phyloP scores from a whole-genome alignment of 2,888 invertebrate genomes.

The Barypeithes pellucidus region DNA sequence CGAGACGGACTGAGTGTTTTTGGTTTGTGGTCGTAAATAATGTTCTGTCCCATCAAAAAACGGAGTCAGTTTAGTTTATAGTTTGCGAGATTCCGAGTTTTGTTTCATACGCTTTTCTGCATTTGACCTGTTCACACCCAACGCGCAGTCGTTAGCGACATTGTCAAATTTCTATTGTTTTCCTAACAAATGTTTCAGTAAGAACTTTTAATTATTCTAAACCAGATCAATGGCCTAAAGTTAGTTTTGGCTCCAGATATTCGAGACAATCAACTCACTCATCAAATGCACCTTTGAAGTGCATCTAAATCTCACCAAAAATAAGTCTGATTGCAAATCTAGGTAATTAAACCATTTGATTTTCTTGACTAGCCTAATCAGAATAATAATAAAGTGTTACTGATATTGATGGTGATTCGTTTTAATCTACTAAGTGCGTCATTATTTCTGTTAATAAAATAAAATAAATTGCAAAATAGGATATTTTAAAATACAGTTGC shows the following conservation, averaged over 20 bases:
- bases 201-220: background rate
- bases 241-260: too few relatives aligned
- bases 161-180: slow-evolving; percentile 34
- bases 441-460: too few relatives aligned
- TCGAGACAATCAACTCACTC: too few relatives aligned
- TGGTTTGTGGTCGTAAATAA: slow-evolving; percentile 28
- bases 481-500: background rate
- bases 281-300: too few relatives aligned
- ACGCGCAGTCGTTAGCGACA: slow-evolving; percentile 60
- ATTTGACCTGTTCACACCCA: slow-evolving; percentile 62
- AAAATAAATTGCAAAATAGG: background rate
- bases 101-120: slow-evolving; percentile 69
- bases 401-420: too few relatives aligned
- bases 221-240: too few relatives aligned
- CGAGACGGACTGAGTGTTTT: slow-evolving; percentile 35
- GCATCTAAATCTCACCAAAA: too few relatives aligned
- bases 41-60: slow-evolving; percentile 29
- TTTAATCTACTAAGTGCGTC: too few relatives aligned
- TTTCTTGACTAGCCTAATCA: too few relatives aligned
- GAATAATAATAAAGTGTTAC: too few relatives aligned
- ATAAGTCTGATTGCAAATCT: too few relatives aligned
- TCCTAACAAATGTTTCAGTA: background rate
- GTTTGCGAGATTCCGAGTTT: slow-evolving; percentile 63
- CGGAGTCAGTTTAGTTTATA: slow-evolving; percentile 39
- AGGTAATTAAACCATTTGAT: too few relatives aligned